Evolutionary conservation across 2,888 invertebrate species (phyloP).

Genomic region (Camptogramma bilineatum): DNA sequence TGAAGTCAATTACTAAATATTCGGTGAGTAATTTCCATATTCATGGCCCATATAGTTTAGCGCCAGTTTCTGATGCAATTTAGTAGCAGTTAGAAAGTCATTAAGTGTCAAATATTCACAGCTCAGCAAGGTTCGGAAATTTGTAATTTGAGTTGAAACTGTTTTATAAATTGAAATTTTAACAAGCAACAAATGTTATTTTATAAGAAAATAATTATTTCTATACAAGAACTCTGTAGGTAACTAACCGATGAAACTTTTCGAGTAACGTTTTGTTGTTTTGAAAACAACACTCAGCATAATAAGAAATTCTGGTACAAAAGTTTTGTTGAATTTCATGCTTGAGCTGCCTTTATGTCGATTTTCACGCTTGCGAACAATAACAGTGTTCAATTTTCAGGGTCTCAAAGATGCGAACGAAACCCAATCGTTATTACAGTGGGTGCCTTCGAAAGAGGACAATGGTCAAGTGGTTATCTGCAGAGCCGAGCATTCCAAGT

Average conservation of each 20-base stretch:
- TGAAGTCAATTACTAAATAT: constrained; percentile 79
- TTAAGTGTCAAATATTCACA: neutral
- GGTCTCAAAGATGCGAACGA: constrained; percentile 91
- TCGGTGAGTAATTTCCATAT: constrained; percentile 54
- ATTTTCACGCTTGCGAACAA: constrained; percentile 16
- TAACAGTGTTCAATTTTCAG: constrained; percentile 70
- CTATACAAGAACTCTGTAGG: neutral
- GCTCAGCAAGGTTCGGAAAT: neutral
- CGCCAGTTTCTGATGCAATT: neutral
- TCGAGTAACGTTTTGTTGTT: neutral
- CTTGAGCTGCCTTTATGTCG: neutral
- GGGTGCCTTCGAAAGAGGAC: constrained; percentile 91
- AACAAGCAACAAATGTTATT: neutral
- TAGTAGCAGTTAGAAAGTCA: neutral
- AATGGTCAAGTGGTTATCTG: constrained; percentile 92
- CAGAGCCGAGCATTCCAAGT: constrained; percentile 91
- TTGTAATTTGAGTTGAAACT: too few species aligned
- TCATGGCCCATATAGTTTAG: constrained; percentile 5
- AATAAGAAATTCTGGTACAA: neutral
- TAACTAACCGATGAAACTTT: neutral
- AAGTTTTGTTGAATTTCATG: constrained; percentile 4
- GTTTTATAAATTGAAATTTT: too few species aligned
- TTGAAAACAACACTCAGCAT: neutral
- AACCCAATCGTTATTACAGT: constrained; percentile 91
- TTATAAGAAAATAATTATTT: neutral